Evolutionary conservation across 2,888 invertebrate genomes (phyloP).

Genomic region (Himalopsyche kuldschensis): DNA sequence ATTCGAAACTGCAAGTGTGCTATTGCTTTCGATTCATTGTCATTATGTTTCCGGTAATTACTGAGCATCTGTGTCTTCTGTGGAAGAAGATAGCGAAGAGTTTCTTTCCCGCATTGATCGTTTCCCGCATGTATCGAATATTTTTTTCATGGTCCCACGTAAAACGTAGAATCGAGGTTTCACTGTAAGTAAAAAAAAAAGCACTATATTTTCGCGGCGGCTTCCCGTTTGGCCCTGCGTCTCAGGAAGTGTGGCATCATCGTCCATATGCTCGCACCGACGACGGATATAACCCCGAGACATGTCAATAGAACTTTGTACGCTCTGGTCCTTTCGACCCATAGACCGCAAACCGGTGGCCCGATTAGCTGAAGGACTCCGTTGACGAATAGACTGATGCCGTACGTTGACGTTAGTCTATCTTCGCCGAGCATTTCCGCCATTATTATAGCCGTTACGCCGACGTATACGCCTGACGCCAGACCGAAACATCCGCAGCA

Average conservation of each 20-base stretch:
- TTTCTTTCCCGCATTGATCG: no score
- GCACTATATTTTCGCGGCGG: not conserved
- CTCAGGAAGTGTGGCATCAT: conserved; percentile 71
- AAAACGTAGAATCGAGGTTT: no score
- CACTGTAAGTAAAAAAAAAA: no score
- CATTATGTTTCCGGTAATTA: no score
- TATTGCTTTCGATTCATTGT: no score
- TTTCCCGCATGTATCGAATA: no score
- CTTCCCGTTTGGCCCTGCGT: conserved; percentile 36
- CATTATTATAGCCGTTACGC: conserved; percentile 85
- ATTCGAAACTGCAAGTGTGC: no score
- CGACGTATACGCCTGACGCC: conserved; percentile 82
- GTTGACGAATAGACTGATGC: conserved; percentile 82
- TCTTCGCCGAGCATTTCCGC: conserved; percentile 85
- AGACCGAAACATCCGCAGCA: conserved; percentile 79
- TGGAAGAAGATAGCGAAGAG: no score
- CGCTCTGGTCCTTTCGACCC: conserved; percentile 65
- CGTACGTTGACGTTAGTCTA: conserved; percentile 81
- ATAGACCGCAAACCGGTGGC: conserved; percentile 79
- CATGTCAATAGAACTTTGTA: conserved; percentile 74
- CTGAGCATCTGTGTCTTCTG: no score
- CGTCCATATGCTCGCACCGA: conserved; percentile 75
- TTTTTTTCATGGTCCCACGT: no score
- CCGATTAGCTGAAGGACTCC: conserved; percentile 80
- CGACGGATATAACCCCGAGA: conserved; percentile 71